Conservation (phyloP, 2,888 invertebrate species). For the Aspidapion aeneum region DNA sequence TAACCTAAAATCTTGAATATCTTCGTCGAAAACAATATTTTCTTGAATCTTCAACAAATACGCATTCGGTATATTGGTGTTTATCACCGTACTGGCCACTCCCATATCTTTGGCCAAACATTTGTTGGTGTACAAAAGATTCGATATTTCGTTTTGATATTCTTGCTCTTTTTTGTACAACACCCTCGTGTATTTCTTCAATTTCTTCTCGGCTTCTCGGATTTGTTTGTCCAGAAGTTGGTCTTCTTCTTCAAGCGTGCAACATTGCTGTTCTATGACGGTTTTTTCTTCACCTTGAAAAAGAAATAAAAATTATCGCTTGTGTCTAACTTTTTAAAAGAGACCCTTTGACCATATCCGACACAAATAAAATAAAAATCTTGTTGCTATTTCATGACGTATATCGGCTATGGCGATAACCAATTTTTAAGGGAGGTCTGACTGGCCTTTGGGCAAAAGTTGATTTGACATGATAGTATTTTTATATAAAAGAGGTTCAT, state of each 20-base stretch:
- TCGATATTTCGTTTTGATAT: slow-evolving; percentile 33
- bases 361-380: no score
- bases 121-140: slow-evolving; percentile 66
- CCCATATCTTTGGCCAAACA: slow-evolving; percentile 68
- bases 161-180: slow-evolving; percentile 60
- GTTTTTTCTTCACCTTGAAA: slow-evolving; percentile 82
- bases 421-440: no score
- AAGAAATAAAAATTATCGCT: no score
- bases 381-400: no score
- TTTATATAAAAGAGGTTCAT: no score
- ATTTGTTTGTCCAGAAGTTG: slow-evolving; percentile 85
- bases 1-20: slow-evolving; percentile 94
- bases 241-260: slow-evolving; percentile 88
- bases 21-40: slow-evolving; percentile 93
- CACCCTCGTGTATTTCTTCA: slow-evolving; percentile 73
- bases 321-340: no score
- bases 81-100: slow-evolving; percentile 79
- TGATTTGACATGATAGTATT: no score
- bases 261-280: slow-evolving; percentile 83
- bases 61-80: slow-evolving; percentile 84
- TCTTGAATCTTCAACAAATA: slow-evolving; percentile 83
- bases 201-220: slow-evolving; percentile 74
- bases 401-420: no score
- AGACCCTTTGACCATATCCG: no score
- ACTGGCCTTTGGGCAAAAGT: no score